phyloP scores from a whole-genome alignment of 2,797 vertebrate genomes.

The Catostomus latipinnis region DNA sequence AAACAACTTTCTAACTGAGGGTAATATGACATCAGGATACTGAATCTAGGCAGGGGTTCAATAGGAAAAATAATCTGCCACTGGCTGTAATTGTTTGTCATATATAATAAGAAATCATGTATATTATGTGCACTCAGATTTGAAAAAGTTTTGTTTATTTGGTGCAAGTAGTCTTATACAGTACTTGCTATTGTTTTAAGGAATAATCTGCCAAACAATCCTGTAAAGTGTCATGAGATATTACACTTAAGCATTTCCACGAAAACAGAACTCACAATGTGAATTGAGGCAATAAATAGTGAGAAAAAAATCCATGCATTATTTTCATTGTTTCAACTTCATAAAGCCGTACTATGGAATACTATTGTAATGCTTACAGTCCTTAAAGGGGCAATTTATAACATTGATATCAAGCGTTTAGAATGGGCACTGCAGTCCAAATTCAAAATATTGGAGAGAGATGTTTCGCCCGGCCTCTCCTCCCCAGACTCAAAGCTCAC shows the following conservation, averaged over 20 bases:
- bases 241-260: too few species aligned
- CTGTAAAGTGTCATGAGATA: constrained; percentile 6
- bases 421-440: too few species aligned
- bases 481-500: too few species aligned
- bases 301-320: constrained; percentile 11
- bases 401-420: too few species aligned
- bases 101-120: neutral
- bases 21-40: too few species aligned
- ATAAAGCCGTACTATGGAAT: constrained; percentile 22
- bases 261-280: constrained; percentile 15
- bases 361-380: constrained; percentile 16
- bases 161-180: constrained; percentile 43
- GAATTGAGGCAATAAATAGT: constrained; percentile 12
- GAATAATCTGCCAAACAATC: constrained; percentile 46
- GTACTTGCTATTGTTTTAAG: constrained; percentile 38
- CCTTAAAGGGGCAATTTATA: neutral
- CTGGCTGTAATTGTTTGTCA: neutral
- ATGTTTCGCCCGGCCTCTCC: too few species aligned
- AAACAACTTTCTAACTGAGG: constrained; percentile 7
- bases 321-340: constrained; percentile 6
- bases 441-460: too few species aligned
- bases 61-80: too few species aligned
- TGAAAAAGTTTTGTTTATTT: neutral
- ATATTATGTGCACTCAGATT: constrained; percentile 16
- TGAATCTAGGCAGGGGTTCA: too few species aligned